Evolutionary conservation across 1,140 invertebrate genomes (phyloP).

Genomic region (Drosophila athabasca): DNA sequence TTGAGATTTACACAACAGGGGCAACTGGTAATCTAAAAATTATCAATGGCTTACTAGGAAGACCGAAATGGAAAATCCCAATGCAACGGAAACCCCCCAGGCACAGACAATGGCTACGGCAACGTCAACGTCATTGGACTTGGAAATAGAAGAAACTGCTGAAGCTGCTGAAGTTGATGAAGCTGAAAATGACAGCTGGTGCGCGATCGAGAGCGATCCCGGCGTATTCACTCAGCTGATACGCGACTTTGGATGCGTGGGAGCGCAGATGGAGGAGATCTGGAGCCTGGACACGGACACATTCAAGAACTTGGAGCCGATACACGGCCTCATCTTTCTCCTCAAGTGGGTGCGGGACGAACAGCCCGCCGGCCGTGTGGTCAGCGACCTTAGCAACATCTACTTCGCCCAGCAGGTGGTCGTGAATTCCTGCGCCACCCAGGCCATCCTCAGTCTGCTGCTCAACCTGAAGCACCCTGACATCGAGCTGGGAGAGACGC

Average conservation of each 20-base stretch:
- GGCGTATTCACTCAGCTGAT: constrained; percentile 99
- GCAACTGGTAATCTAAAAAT: too few relatives aligned
- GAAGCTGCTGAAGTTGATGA: too few relatives aligned
- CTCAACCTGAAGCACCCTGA: constrained; percentile 95
- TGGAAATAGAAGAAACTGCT: too few relatives aligned
- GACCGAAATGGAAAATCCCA: too few relatives aligned
- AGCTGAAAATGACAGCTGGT: constrained; percentile 92
- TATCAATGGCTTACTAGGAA: too few relatives aligned
- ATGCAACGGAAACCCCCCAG: too few relatives aligned
- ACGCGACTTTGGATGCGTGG: constrained; percentile 95
- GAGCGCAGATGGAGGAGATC: constrained; percentile 98
- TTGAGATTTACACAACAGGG: too few relatives aligned
- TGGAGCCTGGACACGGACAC: constrained; percentile 95
- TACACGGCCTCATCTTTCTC: constrained; percentile 99
- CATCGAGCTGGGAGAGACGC: constrained; percentile 92
- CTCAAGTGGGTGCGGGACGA: constrained; percentile 98
- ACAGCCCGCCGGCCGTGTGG: constrained; percentile 92
- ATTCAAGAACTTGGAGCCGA: constrained; percentile 96
- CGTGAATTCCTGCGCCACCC: constrained; percentile 99
- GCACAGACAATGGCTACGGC: too few relatives aligned
- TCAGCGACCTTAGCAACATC: constrained; percentile 88
- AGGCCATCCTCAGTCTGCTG: constrained; percentile 97
- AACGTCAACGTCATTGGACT: too few relatives aligned
- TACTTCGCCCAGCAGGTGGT: constrained; percentile 99
- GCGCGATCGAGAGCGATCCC: constrained; percentile 99